phyloP scores from a whole-genome alignment of 1,140 invertebrate species.

The Drosophila nannoptera region DNA sequence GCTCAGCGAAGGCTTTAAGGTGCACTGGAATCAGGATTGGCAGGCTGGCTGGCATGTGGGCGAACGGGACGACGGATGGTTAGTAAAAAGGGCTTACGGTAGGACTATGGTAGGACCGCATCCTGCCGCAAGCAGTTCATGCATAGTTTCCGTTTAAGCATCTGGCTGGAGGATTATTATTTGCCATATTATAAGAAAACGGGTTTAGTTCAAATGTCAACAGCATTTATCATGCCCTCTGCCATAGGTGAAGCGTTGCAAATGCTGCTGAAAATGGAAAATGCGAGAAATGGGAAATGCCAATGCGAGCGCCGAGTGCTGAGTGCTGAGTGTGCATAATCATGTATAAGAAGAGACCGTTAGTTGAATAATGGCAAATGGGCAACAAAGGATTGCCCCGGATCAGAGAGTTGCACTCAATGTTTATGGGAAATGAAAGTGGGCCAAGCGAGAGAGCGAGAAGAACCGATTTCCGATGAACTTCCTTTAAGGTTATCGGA shows the following conservation, averaged over 20 bases:
- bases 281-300: neutral
- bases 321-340: conserved; percentile 34
- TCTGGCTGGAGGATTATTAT: conserved; percentile 72
- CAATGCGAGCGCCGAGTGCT: neutral
- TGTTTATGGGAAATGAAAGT: neutral
- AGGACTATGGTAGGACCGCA: conserved; percentile 20
- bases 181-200: conserved; percentile 76
- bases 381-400: conserved; percentile 16
- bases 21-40: neutral
- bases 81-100: neutral
- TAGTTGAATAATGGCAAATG: conserved; percentile 19
- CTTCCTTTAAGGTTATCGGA: no score
- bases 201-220: conserved; percentile 76
- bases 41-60: neutral
- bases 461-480: neutral
- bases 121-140: conserved; percentile 66
- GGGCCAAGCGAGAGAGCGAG: neutral
- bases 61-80: neutral
- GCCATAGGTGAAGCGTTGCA: conserved; percentile 5
- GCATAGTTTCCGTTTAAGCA: conserved; percentile 72
- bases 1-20: conserved; percentile 36
- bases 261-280: neutral
- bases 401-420: conserved; percentile 22
- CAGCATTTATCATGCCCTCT: conserved; percentile 59
- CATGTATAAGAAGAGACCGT: conserved; percentile 18